Percentiles rank a stretch among this genome's conserved stretches.
Evolutionary conservation across 2,888 invertebrate genomes (phyloP).

Genomic region (Orchesella flavescens): DNA sequence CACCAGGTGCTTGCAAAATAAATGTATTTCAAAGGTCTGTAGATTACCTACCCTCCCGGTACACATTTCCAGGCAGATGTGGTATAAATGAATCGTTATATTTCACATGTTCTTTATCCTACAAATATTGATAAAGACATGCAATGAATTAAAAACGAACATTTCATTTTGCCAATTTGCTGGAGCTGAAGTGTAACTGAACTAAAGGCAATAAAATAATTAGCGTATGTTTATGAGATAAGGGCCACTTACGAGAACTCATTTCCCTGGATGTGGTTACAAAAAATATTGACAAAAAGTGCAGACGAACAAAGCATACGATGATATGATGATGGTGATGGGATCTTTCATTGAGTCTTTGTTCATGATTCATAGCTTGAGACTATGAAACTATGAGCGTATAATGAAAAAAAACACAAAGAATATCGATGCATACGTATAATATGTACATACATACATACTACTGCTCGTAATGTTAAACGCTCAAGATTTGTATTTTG

Average conservation of each 20-base stretch:
- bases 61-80: neutral
- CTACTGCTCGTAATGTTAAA: too few species aligned
- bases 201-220: neutral
- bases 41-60: neutral
- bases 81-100: neutral
- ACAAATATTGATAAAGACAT: neutral
- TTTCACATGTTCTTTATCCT: neutral
- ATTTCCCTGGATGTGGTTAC: constrained; percentile 17
- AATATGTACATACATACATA: too few species aligned
- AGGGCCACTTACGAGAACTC: neutral
- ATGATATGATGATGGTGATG: too few species aligned
- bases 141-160: neutral
- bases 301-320: too few species aligned
- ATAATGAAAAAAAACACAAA: neutral
- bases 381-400: neutral
- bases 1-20: constrained; percentile 46
- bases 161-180: neutral
- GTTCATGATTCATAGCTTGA: neutral
- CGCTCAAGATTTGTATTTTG: too few species aligned
- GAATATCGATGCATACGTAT: too few species aligned
- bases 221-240: neutral
- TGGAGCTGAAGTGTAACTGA: neutral
- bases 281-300: too few species aligned
- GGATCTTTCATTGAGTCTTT: too few species aligned
- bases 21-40: constrained; percentile 1